Conservation (phyloP, 2,113 vertebrate genomes). For the Hoplias malabaricus region DNA sequence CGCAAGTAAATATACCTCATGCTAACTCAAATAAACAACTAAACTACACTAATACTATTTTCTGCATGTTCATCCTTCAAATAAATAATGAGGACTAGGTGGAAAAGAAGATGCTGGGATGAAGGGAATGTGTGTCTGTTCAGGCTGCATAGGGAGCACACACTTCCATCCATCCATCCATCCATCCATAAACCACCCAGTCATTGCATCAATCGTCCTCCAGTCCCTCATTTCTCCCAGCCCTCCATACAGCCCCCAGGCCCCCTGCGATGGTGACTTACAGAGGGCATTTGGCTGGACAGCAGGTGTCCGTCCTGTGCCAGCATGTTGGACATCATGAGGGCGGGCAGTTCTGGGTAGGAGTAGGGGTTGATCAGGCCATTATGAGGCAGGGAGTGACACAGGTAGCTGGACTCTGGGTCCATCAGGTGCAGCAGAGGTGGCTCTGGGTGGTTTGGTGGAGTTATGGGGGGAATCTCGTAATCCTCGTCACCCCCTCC, state of each 20-base stretch:
- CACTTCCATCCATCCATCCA: background rate
- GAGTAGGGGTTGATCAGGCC: conserved; percentile 94
- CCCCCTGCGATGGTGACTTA: conserved; percentile 73
- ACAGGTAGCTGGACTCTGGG: conserved; percentile 92
- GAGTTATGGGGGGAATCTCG: conserved; percentile 97
- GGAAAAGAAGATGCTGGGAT: no score
- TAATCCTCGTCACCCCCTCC: conserved; percentile 88
- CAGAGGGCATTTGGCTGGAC: conserved; percentile 93
- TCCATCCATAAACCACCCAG: background rate
- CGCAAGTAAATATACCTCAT: no score
- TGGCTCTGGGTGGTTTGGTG: conserved; percentile 93
- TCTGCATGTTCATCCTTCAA: no score
- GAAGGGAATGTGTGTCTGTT: no score
- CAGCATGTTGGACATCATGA: conserved; percentile 99
- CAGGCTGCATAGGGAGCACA: no score
- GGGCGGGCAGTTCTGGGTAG: conserved; percentile 94
- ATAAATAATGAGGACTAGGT: no score
- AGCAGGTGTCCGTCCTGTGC: conserved; percentile 94
- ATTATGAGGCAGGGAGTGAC: conserved; percentile 90
- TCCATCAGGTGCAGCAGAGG: conserved; percentile 95
- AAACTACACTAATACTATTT: no score
- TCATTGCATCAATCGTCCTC: no score
- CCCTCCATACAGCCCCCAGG: background rate
- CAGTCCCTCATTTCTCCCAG: background rate
- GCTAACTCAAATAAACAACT: no score